Percentiles rank a stretch among this genome's conserved stretches.
phyloP scores from a whole-genome alignment of 2,797 vertebrate genomes.

The Oryzias dopingdopingensis region DNA sequence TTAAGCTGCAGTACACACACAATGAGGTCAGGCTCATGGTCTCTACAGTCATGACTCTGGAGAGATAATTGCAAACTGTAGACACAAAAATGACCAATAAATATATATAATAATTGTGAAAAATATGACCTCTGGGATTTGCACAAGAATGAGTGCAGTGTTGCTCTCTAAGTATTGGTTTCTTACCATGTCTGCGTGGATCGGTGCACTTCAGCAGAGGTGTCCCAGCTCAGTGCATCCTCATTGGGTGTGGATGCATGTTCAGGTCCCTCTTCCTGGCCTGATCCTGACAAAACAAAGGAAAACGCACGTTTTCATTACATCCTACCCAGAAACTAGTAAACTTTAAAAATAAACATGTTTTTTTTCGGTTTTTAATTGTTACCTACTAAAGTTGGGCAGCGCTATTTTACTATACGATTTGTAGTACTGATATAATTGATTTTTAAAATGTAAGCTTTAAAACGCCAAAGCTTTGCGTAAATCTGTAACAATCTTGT shows the following conservation, averaged over 20 bases:
- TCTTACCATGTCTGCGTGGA: constrained; percentile 73
- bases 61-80: constrained; percentile 31
- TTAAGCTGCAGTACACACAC: constrained; percentile 46
- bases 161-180: constrained; percentile 34
- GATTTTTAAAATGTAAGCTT: no score
- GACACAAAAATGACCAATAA: constrained; percentile 15
- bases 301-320: constrained; percentile 72
- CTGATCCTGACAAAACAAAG: constrained; percentile 66
- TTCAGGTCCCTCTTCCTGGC: constrained; percentile 70
- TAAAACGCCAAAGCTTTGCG: no score
- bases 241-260: constrained; percentile 55
- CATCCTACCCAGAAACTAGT: no score
- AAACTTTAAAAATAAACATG: no score
- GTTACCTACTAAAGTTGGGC: no score
- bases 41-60: constrained; percentile 33
- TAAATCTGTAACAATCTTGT: no score
- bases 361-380: no score
- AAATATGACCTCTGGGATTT: constrained; percentile 24
- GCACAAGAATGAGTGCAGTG: constrained; percentile 4
- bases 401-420: no score
- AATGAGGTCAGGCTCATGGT: constrained; percentile 42
- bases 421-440: no score
- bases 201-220: constrained; percentile 67
- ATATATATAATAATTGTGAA: constrained; percentile 10
- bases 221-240: constrained; percentile 71